Evolutionary conservation across 2,113 vertebrate species (phyloP), one percentile per base, ranked within the genome.

Genomic region (Stictonetta naevosa): DNA sequence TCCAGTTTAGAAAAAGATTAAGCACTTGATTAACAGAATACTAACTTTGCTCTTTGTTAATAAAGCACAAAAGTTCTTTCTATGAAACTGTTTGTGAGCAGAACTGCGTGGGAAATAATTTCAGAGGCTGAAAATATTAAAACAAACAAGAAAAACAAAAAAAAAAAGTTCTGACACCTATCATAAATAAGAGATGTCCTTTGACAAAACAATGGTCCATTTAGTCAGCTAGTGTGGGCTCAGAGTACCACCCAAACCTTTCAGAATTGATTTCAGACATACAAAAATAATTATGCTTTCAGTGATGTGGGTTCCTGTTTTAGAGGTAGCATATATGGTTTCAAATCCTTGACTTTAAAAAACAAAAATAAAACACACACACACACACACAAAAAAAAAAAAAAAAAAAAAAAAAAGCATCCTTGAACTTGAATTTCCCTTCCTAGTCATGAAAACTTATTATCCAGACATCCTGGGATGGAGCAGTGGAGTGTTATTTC

Each of bases 281-380:
- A 23, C 1, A 60, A 33, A 79, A 92, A 50, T 20, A 50, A 59
- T 60, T 4, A 33, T 62, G 5, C 33, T 73, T 56, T 40, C 16
- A 40, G 4, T 42, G 26, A 29, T 40, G 3, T 0, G 2, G 33
- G 2, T 5, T 79, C 12, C 11, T 3, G 20, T 8, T 4, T 29
- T 26, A 52, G 12, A 52, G 6, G 5, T 28, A 33, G 48, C 15
- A 75, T 8, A 48, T 23, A 59, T 13, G 5, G 4, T 5, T 77
- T 80, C 3, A 81, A 69, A 38, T 33, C 20, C 17, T 53, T 60
- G 7, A 3, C 67, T 46, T 40, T 38, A 6, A 58, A 44, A 17
- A 46, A 46, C 19, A 53, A 58, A 58, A 13, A 46, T n/a, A n/a
- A n/a, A n/a, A n/a, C n/a, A n/a, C n/a, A n/a, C n/a, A n/a, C n/a